Evolutionary conservation across 1,140 invertebrate species (phyloP).

Genomic region (Tigriopus japonicus): DNA sequence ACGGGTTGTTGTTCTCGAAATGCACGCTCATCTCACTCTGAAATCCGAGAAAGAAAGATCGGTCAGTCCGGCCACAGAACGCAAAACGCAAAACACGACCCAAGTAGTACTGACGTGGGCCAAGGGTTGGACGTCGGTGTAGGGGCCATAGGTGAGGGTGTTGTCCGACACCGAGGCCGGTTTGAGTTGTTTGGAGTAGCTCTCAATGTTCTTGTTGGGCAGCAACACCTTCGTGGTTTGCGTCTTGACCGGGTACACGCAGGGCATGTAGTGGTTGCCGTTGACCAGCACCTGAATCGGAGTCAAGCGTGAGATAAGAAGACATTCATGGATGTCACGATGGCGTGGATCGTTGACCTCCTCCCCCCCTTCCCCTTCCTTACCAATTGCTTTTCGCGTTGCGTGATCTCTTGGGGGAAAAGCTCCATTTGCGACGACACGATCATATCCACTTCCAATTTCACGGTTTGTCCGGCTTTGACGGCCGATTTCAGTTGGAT

Average conservation of each 20-base stretch:
- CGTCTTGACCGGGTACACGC: conserved; percentile 52
- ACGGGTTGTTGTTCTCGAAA: conserved; percentile 91
- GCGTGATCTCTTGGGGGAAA: conserved; percentile 66
- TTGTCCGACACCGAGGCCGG: conserved; percentile 57
- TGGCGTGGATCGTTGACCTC: too few relatives aligned
- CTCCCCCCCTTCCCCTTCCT: too few relatives aligned
- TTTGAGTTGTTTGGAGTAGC: conserved; percentile 58
- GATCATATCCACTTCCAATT: conserved; percentile 48
- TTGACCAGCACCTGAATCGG: conserved; percentile 8
- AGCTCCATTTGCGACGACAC: conserved; percentile 52
- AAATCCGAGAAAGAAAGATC: neutral
- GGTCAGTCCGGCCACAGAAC: neutral
- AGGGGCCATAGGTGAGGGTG: conserved; percentile 42
- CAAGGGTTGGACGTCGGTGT: neutral
- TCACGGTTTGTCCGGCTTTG: conserved; percentile 35
- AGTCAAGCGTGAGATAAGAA: too few relatives aligned
- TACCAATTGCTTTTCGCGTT: conserved; percentile 76
- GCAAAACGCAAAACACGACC: neutral
- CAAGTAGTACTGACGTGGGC: too few relatives aligned
- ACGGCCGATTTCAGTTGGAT: conserved; percentile 41
- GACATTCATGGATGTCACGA: too few relatives aligned
- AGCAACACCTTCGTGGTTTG: conserved; percentile 64
- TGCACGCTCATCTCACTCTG: conserved; percentile 56
- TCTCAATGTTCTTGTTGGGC: conserved; percentile 57
- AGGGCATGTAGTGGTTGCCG: conserved; percentile 64